Base-by-base conservation (phyloP, 2,113 vertebrate species). In the Phyllopteryx taeniolatus region DNA sequence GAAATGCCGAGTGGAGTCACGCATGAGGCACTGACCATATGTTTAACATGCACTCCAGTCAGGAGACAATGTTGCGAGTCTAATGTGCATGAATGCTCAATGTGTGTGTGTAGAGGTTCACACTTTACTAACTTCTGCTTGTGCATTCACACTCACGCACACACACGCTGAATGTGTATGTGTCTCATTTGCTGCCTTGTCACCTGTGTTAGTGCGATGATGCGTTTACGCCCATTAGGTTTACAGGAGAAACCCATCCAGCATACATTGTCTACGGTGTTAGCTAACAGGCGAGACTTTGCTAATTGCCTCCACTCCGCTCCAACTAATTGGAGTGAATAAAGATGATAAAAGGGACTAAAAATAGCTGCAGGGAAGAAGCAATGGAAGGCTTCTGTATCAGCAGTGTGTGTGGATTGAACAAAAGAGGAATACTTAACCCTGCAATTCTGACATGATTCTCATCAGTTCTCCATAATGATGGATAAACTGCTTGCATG, bases 301-400 rank as follows among this genome's bases (percentile, higher is more conserved):
- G 74, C 90, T 92, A 91, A 93, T 93, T 93, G 91, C 88, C 83
- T 90, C 85, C 84, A 89, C 89, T 91, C 77, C 84, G 83, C 79
- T 89, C 83, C 77, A 77, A 90, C 88, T 92, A 92, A 92, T 92
- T 91, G 86, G 79, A 90, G 87, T 86, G 91, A 92, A 88, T 91
- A 92, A 92, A 91, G 87, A 93, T 90, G 88, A 92, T 93, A 91
- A 92, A 92, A 91, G 81, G 78, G 80, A 74, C 87, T 91, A 90
- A 92, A 91, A 92, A 91, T 90, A 92, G 78, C 89, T 57, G 9
- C 71, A 71, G 81, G 77, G 56, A 67, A 77, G 73, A 77, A 70
- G 63, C 62, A 79, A 82, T 80, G 53, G 76, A 90, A 76, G 73
- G 76, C 74, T 87, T 83, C 71, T 77, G 79, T 78, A 81, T 87